These are phyloP conservation scores for Hypothenemus hampei DNA, from an alignment of 1,140 invertebrate genomes.

Conservation along the genomic window DNA sequence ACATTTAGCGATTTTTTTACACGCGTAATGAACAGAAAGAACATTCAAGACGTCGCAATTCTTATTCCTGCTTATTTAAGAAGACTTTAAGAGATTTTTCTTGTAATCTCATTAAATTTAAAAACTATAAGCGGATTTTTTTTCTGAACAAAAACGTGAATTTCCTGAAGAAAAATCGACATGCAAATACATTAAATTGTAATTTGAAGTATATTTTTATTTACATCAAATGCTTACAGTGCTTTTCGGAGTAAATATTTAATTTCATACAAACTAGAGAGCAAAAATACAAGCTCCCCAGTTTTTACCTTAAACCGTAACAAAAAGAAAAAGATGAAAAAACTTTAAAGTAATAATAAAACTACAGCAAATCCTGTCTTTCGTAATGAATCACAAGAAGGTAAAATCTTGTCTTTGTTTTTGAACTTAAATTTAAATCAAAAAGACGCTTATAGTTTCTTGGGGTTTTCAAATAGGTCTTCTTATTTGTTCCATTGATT, in stretches of 20 bases:
- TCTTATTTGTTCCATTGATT: conserved; percentile 43
- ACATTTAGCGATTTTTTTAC: no score
- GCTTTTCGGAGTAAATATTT: conserved; percentile 16
- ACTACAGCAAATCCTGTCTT: conserved; percentile 37
- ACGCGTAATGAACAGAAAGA: no score
- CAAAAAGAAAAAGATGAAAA: conserved; percentile 20
- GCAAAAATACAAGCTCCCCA: conserved; percentile 28
- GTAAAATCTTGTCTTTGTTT: conserved; percentile 38
- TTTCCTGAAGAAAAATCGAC: conserved; percentile 31
- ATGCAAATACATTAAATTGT: conserved; percentile 41
- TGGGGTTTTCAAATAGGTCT: conserved; percentile 4
- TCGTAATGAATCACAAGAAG: conserved; percentile 40
- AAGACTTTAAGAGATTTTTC: no score
- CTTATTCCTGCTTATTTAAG: no score
- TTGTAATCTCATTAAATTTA: no score
- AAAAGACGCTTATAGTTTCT: conserved; percentile 39
- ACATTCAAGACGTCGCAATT: conserved; percentile 22
- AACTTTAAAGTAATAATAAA: conserved; percentile 11
- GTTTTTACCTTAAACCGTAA: conserved; percentile 29
- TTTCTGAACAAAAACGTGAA: conserved; percentile 22
- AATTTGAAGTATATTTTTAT: conserved; percentile 36
- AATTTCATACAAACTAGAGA: conserved; percentile 10
- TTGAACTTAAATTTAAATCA: conserved; percentile 37
- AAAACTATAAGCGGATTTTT: conserved; percentile 42
- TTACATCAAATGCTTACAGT: conserved; percentile 38